Evolutionary conservation across 1,140 invertebrate genomes (phyloP), one percentile per base, ranked within the genome.

Genomic region (Neodiprion lecontei): DNA sequence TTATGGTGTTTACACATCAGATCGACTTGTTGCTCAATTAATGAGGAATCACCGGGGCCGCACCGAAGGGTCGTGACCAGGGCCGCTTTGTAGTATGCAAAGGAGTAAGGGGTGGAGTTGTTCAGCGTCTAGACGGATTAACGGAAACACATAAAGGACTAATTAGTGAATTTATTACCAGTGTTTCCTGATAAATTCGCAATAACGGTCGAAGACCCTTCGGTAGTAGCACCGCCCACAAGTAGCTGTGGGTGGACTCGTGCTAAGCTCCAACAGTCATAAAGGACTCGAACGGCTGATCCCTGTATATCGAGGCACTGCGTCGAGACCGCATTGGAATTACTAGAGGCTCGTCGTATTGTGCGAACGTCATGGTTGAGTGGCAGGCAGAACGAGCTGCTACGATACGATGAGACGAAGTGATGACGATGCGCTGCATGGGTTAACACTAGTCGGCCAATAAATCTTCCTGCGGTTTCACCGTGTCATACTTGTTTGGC

Each of bases 391-490:
- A 17, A 14, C n/a, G n/a, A 17, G n/a, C 53, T 61, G n/a, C 53
- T 61, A 61, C 53, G n/a, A 61, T 12, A 61, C 11, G 28, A 40
- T 40, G 28, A 40, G 28, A 40, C 28, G 28, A 40, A 40, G 28
- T 40, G 28, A 40, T 40, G 28, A 40, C 28, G 11, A 61, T 17
- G 53, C 53, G 53, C 53, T 12, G 11, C 53, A 17, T 14, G 53
- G 53, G 53, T 9, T 17, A 17, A 61, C 53, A 61, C 53, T 9
- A 61, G 53, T 61, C 53, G 53, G n/a, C 11, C 53, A 14, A 17
- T 61, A 61, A 61, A 61, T 61, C 53, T 61, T 61, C n/a, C 53
- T 61, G 53, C 8, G 53, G 53, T 61, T 61, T 61, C 11, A 61
- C 53, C 11, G n/a, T 12, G 53, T 61, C 53, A 61, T 12, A 61